Conservation (phyloP, 2,113 vertebrate species). For the Nothobranchius furzeri region DNA sequence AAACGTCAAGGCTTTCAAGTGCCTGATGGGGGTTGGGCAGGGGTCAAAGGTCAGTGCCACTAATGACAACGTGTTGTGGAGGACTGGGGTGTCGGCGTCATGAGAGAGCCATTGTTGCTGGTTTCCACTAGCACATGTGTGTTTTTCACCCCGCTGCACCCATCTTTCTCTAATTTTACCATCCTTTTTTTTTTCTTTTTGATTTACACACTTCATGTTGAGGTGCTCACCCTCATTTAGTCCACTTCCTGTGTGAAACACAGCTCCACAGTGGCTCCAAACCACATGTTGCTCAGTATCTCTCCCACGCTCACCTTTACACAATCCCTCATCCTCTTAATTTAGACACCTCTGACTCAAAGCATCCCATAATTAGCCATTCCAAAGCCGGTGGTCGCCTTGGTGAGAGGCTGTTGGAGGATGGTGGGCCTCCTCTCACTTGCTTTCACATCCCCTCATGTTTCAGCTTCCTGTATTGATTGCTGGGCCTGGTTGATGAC, state of each 20-base stretch:
- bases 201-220: constrained; percentile 61
- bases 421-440: constrained; percentile 49
- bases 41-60: constrained; percentile 71
- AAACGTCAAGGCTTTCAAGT: constrained; percentile 64
- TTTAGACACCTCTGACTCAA: constrained; percentile 51
- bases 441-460: constrained; percentile 60
- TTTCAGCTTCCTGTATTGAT: constrained; percentile 79
- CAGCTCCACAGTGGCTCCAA: constrained; percentile 60
- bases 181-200: constrained; percentile 23
- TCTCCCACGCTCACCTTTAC: constrained; percentile 28
- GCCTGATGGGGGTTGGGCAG: constrained; percentile 68
- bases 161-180: not conserved
- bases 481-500: constrained; percentile 62
- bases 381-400: constrained; percentile 53
- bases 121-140: constrained; percentile 34
- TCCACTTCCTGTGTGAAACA: constrained; percentile 64
- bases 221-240: constrained; percentile 63
- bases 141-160: not conserved
- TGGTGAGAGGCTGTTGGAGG: constrained; percentile 39
- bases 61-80: constrained; percentile 75
- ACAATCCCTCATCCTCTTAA: constrained; percentile 14
- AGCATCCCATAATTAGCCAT: constrained; percentile 69
- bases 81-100: constrained; percentile 52
- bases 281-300: constrained; percentile 55
- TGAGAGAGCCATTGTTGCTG: constrained; percentile 62